Percentiles rank a stretch among this genome's conserved stretches.
phyloP scores from a whole-genome alignment of 2,888 invertebrate species.

The Oxycera nigricornis region DNA sequence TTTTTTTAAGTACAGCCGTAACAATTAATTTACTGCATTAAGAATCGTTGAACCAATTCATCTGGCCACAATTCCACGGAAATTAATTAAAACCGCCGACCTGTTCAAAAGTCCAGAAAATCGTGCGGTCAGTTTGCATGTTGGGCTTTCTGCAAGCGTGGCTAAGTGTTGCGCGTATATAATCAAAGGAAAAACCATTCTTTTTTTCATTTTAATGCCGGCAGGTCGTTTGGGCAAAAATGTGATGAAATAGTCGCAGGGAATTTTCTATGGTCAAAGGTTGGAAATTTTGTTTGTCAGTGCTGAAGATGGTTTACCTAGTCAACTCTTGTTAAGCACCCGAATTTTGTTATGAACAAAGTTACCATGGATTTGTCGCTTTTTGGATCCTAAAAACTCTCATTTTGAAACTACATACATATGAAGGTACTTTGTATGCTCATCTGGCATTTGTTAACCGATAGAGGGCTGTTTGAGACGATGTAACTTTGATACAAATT shows the following conservation, averaged over 20 bases:
- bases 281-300: conserved; percentile 12
- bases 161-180: background rate
- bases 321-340: too few relatives aligned
- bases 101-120: conserved; percentile 7
- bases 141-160: background rate
- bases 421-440: too few relatives aligned
- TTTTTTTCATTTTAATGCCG: too few relatives aligned
- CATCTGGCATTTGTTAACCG: too few relatives aligned
- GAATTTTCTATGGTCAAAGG: background rate
- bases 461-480: too few relatives aligned
- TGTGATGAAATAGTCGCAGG: background rate
- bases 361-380: too few relatives aligned
- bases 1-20: conserved; percentile 4
- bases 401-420: too few relatives aligned
- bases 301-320: conserved; percentile 13
- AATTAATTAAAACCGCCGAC: conserved; percentile 17
- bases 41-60: conserved; percentile 10
- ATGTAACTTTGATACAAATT: too few relatives aligned
- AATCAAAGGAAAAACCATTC: background rate
- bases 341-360: too few relatives aligned
- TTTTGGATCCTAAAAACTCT: too few relatives aligned
- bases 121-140: background rate
- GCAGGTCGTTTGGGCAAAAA: too few relatives aligned
- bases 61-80: background rate
- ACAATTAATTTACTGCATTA: conserved; percentile 25